These are phyloP conservation scores for Choloepus hoffmanni DNA, from an alignment of 2,113 vertebrate species.

Conservation along the genomic window DNA sequence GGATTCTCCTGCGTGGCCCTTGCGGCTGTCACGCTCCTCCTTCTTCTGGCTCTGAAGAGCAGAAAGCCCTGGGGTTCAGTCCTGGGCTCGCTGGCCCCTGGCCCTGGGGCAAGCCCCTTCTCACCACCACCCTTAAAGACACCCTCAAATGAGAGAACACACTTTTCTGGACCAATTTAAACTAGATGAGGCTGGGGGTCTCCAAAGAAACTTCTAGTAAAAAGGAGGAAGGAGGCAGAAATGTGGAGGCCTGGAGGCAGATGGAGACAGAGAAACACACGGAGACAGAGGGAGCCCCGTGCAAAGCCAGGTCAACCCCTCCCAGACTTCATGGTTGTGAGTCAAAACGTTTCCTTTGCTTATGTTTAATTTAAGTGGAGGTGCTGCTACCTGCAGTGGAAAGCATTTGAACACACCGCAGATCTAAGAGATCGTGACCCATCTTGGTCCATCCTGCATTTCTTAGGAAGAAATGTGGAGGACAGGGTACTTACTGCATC, in stretches of 20 bases:
- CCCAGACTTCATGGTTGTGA: background rate
- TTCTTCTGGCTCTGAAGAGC: fast-evolving
- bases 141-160: background rate
- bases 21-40: fast-evolving
- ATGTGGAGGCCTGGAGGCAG: too few species aligned
- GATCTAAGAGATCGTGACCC: fast-evolving
- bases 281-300: background rate
- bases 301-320: background rate
- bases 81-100: fast-evolving
- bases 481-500: fast-evolving
- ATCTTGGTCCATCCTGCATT: too few species aligned
- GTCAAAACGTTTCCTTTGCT: background rate
- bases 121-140: background rate
- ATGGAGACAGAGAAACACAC: too few species aligned
- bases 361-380: background rate
- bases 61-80: too few species aligned
- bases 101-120: too few species aligned
- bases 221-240: background rate
- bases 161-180: background rate
- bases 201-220: background rate
- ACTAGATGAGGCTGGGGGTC: background rate
- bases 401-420: fast-evolving
- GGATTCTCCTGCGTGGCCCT: too few species aligned
- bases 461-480: background rate
- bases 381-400: fast-evolving